Evolutionary conservation across 2,888 invertebrate species (phyloP), one percentile per base, ranked within the genome.

Genomic region (Diabrotica balteata): DNA sequence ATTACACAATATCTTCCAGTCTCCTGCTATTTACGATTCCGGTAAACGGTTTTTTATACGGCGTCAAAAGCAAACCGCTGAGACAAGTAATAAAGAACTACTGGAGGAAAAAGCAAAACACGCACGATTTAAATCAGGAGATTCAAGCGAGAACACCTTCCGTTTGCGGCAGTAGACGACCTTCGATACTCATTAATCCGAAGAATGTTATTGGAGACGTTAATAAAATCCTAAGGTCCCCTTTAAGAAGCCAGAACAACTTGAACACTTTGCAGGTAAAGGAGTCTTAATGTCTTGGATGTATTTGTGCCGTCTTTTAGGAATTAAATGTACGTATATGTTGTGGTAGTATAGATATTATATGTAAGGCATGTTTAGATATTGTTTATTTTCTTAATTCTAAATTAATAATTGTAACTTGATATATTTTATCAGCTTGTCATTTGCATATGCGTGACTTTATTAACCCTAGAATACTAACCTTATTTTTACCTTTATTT

Each of bases 101-200:
- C 80, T 90, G 91, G 87, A 86, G 93, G 58, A 93, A 93, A 83
- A 88, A 92, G 80, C 87, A 91, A 84, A 91, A 91, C 4, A 92
- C 92, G 82, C 91, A 90, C 78, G 93, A 93, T 81, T 88, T 93
- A 55, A 91, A 92, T 71, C 90, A 92, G 79, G 93, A 93, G 82
- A 93, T 93, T 71, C 92, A 93, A 81, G 93, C 93, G 6, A 85
- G 93, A 71, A 93, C 93, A 3, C 93, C 93, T 5, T 92, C 92
- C 70, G 91, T 90, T 1, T 92, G 92, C 70, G 93, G 92, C 0
- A 92, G 92, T 0, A 86, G 92, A 62, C 85, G 92, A 58, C 92
- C 92, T 0, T 92, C 92, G 1, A 58, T 73, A 22, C 52, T 58
- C 1, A 42, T 58, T 47, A 58, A 64, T 52, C 32, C 64, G 17